Evolutionary conservation across 2,797 vertebrate species (phyloP).

Genomic region (Bufotes viridis): DNA sequence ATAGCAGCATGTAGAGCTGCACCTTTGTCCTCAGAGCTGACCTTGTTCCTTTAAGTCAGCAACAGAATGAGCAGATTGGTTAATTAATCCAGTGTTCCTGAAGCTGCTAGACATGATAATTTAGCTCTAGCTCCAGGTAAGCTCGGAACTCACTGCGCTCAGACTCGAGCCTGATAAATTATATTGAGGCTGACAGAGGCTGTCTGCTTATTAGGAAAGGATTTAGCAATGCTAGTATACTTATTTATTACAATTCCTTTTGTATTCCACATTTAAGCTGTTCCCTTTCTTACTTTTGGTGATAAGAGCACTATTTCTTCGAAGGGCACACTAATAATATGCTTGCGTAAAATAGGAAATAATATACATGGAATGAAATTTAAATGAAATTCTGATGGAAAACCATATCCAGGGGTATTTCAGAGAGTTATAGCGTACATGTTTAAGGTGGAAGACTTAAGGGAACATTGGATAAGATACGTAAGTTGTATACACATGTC

Average conservation of each 20-base stretch:
- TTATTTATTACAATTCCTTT: constrained; percentile 44
- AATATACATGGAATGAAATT: background rate
- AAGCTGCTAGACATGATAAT: constrained; percentile 53
- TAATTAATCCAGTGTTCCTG: constrained; percentile 52
- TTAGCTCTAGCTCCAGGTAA: constrained; percentile 46
- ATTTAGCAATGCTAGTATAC: constrained; percentile 23
- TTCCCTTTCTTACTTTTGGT: background rate
- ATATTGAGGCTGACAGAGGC: constrained; percentile 35
- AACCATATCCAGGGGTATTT: background rate
- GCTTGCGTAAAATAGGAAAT: constrained; percentile 2
- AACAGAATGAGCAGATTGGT: constrained; percentile 24
- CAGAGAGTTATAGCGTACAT: too few relatives aligned
- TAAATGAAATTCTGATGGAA: background rate
- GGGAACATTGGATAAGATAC: too few relatives aligned
- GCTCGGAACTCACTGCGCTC: constrained; percentile 9
- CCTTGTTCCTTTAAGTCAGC: constrained; percentile 10
- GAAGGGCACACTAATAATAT: constrained; percentile 14
- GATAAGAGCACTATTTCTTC: constrained; percentile 22
- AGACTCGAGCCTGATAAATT: constrained; percentile 39
- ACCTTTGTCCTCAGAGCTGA: constrained; percentile 12
- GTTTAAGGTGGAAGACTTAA: too few relatives aligned
- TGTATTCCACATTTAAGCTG: constrained; percentile 39
- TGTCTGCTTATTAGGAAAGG: constrained; percentile 24
- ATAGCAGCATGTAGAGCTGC: background rate
- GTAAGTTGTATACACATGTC: too few relatives aligned